A percentile compares a stretch with the other conserved stretches of the same genome.
Conservation (phyloP, 2,797 vertebrate genomes). For the Siniperca scherzeri region DNA sequence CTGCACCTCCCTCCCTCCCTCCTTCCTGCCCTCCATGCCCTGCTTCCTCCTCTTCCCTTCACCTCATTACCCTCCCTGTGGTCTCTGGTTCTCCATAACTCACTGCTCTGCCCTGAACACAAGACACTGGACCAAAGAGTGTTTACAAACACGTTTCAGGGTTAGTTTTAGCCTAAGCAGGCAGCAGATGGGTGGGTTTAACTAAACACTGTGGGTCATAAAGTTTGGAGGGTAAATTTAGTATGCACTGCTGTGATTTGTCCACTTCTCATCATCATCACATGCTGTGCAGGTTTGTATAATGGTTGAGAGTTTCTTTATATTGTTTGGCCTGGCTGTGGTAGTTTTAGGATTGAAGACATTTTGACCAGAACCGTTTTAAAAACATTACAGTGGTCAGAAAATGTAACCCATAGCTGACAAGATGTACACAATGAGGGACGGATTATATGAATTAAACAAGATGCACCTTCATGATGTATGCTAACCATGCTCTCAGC, state of each 20-base stretch:
- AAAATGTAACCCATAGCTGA: slow-evolving; percentile 17
- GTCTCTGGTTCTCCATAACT: slow-evolving; percentile 56
- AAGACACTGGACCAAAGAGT: slow-evolving; percentile 38
- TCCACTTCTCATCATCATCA: slow-evolving; percentile 3
- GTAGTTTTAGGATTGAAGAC: neutral
- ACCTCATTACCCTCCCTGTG: slow-evolving; percentile 64
- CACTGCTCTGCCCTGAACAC: slow-evolving; percentile 50
- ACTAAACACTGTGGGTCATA: slow-evolving; percentile 33
- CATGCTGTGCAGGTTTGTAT: slow-evolving; percentile 11
- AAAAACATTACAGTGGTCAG: neutral
- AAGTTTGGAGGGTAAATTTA: slow-evolving; percentile 32
- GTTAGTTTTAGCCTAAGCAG: slow-evolving; percentile 30
- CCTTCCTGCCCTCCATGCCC: slow-evolving; percentile 26
- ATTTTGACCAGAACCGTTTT: neutral
- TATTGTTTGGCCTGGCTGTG: neutral
- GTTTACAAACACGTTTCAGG: slow-evolving; percentile 53
- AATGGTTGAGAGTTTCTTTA: neutral
- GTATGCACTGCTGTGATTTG: slow-evolving; percentile 20
- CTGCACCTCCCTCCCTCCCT: slow-evolving; percentile 49
- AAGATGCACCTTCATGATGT: slow-evolving; percentile 18
- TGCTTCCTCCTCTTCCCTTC: slow-evolving; percentile 62
- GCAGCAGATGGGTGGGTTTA: slow-evolving; percentile 55
- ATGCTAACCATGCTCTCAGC: slow-evolving; percentile 4
- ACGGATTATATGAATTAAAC: slow-evolving; percentile 48
- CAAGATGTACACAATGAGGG: slow-evolving; percentile 1